A percentile compares a stretch with the other conserved stretches of the same genome.
Conservation (phyloP, 2,113 vertebrate species). For the Apteryx owenii region DNA sequence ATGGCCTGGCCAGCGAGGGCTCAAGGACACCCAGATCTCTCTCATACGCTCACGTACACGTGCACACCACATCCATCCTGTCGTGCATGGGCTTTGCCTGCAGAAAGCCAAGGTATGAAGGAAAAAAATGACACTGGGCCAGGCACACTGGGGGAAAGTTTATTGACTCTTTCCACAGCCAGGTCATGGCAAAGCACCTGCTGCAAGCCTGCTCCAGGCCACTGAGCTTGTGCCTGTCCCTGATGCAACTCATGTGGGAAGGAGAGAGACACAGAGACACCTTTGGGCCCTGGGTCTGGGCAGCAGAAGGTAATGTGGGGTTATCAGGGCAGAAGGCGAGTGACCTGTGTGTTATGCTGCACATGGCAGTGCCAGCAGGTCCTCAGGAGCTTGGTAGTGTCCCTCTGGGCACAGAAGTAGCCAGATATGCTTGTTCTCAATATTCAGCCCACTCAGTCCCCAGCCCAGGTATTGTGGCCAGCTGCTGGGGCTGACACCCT, state of each 20-base stretch:
- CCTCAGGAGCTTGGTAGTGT: neutral
- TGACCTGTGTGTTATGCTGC: too few species aligned
- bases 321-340: neutral
- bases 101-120: neutral
- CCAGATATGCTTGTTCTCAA: neutral
- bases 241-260: neutral
- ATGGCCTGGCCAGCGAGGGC: fast-evolving
- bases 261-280: neutral
- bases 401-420: neutral
- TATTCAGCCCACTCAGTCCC: fast-evolving
- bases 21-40: neutral
- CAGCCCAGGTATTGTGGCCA: neutral
- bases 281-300: neutral
- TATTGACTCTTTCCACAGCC: neutral
- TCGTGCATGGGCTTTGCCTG: neutral
- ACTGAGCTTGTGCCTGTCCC: neutral
- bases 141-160: neutral
- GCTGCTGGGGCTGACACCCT: too few species aligned
- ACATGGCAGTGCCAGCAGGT: neutral
- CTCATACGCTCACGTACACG: fast-evolving
- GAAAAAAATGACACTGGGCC: neutral
- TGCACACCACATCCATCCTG: fast-evolving
- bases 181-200: neutral
- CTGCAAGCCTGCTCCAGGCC: neutral
- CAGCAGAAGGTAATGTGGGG: neutral